Base-by-base conservation (phyloP, 2,888 invertebrate species). In the Eilema griseolum region DNA sequence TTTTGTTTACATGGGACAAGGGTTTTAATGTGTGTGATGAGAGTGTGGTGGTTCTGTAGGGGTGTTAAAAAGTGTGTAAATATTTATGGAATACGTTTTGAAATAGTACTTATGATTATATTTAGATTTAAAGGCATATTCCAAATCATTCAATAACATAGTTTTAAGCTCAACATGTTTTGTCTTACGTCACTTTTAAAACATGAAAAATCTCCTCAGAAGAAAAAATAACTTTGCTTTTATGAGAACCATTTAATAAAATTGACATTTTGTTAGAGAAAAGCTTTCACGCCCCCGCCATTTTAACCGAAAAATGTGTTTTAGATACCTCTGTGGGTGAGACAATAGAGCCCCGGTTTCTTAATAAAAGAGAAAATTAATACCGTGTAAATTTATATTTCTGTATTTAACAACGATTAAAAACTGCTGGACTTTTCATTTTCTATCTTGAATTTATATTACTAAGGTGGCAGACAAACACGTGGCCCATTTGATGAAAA, bases 151-250 rank as follows among this genome's bases (percentile, higher is more conserved):
- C 12, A 12, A 37, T 37, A 12, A n/a, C n/a, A n/a, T n/a, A n/a
- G n/a, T n/a, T n/a, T n/a, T n/a, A 37, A 12, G 10, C 28, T 28
- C 28, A 28, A 33, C 1, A 37, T 2, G 33, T 1, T 37, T 76
- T 76, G 63, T 56, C 23, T 23, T 23, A 61, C 77, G 20, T 20
- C 71, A 60, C 65, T 66, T 66, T 31, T 41, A 64, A 69, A 81
- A 79, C 73, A 66, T 79, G 10, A 71, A 75, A 79, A 72, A 67
- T 41, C 11, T 76, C 52, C 28, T 77, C 66, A 73, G 69, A 66
- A 14, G 37, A 63, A 57, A 59, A 65, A 72, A 72, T 74, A 67
- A 76, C 67, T 41, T 20, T 20, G 7, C 10, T 31, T 73, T 71
- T 63, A 37, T 66, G 37, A 67, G 66, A 65, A 69, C 24, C 70